Conservation (phyloP, 2,888 invertebrate genomes). For the Diadegma fenestrale region DNA sequence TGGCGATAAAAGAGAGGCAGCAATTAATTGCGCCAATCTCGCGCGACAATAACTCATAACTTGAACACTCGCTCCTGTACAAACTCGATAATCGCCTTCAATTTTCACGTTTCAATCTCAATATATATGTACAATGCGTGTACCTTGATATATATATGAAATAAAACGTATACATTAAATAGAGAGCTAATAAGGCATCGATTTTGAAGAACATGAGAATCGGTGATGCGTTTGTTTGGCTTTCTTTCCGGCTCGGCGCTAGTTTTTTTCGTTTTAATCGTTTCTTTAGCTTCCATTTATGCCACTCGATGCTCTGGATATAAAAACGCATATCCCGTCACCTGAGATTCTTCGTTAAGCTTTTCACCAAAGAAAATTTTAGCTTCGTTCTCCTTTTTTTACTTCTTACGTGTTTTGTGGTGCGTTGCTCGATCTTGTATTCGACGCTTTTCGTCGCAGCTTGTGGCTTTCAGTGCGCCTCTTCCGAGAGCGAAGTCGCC, state of each 20-base stretch:
- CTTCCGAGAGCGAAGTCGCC: slow-evolving; percentile 89
- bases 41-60: slow-evolving; percentile 62
- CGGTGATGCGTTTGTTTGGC: slow-evolving; percentile 49
- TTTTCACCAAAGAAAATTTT: too few relatives aligned
- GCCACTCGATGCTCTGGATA: slow-evolving; percentile 56
- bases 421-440: neutral
- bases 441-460: slow-evolving; percentile 24
- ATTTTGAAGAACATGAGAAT: slow-evolving; percentile 64
- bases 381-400: neutral
- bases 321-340: slow-evolving; percentile 45
- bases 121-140: slow-evolving; percentile 20
- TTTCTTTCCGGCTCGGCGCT: slow-evolving; percentile 15
- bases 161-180: slow-evolving; percentile 48
- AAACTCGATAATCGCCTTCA: slow-evolving; percentile 29
- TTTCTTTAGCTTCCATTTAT: too few relatives aligned
- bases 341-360: slow-evolving; percentile 55
- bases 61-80: slow-evolving; percentile 41
- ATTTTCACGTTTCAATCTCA: slow-evolving; percentile 21
- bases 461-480: slow-evolving; percentile 86
- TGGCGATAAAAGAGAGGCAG: slow-evolving; percentile 63
- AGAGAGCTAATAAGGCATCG: slow-evolving; percentile 67
- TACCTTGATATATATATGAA: slow-evolving; percentile 22
- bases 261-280: neutral
- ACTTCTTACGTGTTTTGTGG: neutral
- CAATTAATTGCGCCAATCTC: slow-evolving; percentile 54